Evolutionary conservation across 2,888 invertebrate species (phyloP).

Genomic region (Coenonympha arcania): DNA sequence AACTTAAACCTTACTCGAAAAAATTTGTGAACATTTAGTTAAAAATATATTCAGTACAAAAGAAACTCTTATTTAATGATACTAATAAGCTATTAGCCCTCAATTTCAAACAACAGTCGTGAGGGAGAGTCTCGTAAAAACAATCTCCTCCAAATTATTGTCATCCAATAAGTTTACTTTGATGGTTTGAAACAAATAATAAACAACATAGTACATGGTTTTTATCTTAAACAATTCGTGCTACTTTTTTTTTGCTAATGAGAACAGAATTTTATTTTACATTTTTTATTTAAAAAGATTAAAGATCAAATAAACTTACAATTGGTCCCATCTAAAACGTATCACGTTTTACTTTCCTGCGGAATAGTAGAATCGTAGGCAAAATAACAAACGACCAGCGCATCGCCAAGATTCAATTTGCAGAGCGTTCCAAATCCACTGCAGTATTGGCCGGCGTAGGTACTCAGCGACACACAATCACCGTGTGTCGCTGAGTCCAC

Average conservation of each 20-base stretch:
- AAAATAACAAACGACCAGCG: constrained; percentile 6
- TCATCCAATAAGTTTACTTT: background rate
- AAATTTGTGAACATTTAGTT: too few relatives aligned
- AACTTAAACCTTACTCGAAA: too few relatives aligned
- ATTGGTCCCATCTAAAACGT: too few relatives aligned
- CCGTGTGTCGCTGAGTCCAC: too few relatives aligned
- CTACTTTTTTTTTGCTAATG: background rate
- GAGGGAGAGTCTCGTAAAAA: background rate
- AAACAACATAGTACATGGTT: background rate
- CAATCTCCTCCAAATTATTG: background rate
- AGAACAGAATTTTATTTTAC: background rate
- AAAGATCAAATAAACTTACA: too few relatives aligned
- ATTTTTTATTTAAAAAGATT: background rate
- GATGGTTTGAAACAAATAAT: constrained; percentile 4
- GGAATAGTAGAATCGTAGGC: too few relatives aligned
- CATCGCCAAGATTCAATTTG: constrained; percentile 24
- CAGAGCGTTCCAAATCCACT: constrained; percentile 22
- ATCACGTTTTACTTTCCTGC: too few relatives aligned
- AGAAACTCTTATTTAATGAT: background rate
- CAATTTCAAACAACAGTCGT: background rate
- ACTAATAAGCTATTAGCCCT: background rate
- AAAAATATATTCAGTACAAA: too few relatives aligned
- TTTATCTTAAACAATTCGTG: background rate
- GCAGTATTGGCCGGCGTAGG: constrained; percentile 12
- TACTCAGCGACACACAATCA: background rate